A percentile compares a stretch with the other conserved stretches of the same genome.
These are phyloP conservation scores for Sus cebifrons DNA, from an alignment of 2,797 vertebrate species.

Conservation along the genomic window DNA sequence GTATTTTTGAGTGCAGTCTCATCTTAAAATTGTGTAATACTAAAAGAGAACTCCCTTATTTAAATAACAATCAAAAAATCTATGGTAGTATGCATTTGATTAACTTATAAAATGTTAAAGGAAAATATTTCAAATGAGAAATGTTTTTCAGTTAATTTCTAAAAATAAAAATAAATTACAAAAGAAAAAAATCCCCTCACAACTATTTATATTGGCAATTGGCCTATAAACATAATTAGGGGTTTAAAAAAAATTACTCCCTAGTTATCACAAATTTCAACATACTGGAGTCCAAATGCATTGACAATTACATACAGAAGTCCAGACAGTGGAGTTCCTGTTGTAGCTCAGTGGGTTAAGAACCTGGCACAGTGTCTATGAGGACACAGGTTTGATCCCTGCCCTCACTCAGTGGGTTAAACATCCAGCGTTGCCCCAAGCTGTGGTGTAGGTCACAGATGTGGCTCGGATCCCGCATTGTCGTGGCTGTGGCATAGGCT, in stretches of 20 bases:
- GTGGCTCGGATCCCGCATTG: no score
- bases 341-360: no score
- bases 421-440: no score
- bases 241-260: not conserved
- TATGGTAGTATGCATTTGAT: not conserved
- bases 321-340: not conserved
- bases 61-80: not conserved
- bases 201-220: not conserved
- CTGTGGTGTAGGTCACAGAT: no score
- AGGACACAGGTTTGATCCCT: no score
- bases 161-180: constrained; percentile 71
- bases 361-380: no score
- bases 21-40: constrained; percentile 64
- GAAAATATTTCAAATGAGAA: constrained; percentile 11
- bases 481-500: no score
- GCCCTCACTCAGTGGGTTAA: no score
- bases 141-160: constrained; percentile 68
- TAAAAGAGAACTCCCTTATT: constrained; percentile 8
- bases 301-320: not conserved
- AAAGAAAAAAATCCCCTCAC: not conserved
- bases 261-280: constrained; percentile 4
- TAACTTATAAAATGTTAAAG: constrained; percentile 66
- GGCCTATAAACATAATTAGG: not conserved
- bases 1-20: constrained; percentile 57
- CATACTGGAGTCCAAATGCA: not conserved